Percentiles rank a stretch among this genome's conserved stretches.
phyloP scores from a whole-genome alignment of 2,888 invertebrate species.

The Pollenia labialis region DNA sequence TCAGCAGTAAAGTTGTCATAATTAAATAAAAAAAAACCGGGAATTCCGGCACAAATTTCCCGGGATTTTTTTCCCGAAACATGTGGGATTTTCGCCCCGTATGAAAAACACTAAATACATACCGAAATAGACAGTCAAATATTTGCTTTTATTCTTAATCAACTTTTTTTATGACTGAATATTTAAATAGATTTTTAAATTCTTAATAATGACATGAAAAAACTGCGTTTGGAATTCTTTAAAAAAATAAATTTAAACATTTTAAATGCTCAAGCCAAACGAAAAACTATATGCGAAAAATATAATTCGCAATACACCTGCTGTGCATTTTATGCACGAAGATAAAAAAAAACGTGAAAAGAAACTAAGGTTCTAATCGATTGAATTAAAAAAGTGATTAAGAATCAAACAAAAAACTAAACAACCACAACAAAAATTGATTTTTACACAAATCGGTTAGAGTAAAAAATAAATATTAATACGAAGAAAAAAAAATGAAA shows the following conservation, averaged over 20 bases:
- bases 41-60: too few species aligned
- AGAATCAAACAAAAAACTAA: constrained; percentile 50
- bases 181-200: constrained; percentile 44
- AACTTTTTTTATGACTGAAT: background rate
- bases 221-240: constrained; percentile 59
- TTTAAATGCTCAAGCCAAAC: constrained; percentile 11
- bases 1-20: too few species aligned
- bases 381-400: constrained; percentile 78
- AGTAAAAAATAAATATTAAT: background rate
- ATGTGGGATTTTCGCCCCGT: too few species aligned
- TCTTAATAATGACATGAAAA: constrained; percentile 61
- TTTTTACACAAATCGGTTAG: constrained; percentile 39
- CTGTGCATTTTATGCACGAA: constrained; percentile 80
- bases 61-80: too few species aligned
- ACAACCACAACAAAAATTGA: constrained; percentile 36
- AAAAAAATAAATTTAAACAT: constrained; percentile 33
- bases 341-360: constrained; percentile 70
- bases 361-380: constrained; percentile 77
- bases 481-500: constrained; percentile 30
- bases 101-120: too few species aligned
- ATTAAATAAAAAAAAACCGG: too few species aligned
- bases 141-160: background rate
- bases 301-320: constrained; percentile 62
- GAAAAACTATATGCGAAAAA: constrained; percentile 36
- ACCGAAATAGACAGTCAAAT: background rate